A percentile compares a stretch with the other conserved stretches of the same genome.
phyloP scores from a whole-genome alignment of 2,113 vertebrate genomes.

The Semnornis frantzii region DNA sequence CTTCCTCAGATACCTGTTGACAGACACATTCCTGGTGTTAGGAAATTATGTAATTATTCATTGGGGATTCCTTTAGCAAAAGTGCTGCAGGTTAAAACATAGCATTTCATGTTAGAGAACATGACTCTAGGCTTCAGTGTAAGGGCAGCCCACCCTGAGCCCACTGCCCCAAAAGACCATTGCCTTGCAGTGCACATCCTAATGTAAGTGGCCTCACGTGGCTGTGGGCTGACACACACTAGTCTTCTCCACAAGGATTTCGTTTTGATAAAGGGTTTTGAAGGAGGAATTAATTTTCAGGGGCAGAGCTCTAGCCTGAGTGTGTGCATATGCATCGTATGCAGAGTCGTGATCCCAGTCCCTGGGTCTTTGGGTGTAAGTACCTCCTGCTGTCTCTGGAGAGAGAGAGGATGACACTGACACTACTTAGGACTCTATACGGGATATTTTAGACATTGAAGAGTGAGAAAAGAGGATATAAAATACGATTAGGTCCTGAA shows the following conservation, averaged over 20 bases:
- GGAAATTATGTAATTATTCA: not conserved
- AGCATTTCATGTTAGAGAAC: not conserved
- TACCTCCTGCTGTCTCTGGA: not conserved
- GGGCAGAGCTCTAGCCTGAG: not conserved
- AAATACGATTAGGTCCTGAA: not conserved
- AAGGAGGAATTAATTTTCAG: not conserved
- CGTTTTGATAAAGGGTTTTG: not conserved
- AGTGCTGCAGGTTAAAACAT: not conserved
- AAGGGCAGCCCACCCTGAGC: not conserved
- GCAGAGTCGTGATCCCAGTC: not conserved
- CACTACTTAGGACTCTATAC: not conserved
- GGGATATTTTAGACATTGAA: not conserved
- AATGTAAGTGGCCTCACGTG: not conserved
- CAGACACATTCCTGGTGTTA: not conserved
- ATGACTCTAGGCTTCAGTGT: not conserved
- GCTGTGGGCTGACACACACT: fast-evolving
- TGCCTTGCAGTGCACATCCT: not conserved
- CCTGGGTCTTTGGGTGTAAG: not conserved
- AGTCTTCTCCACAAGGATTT: not conserved
- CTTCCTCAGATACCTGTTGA: not conserved
- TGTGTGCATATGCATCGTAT: fast-evolving
- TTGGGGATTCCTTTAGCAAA: not conserved
- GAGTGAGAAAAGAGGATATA: not conserved
- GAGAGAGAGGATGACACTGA: not conserved
- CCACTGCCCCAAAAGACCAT: not conserved